Conservation (phyloP, 2,113 vertebrate genomes). For the Siniperca chuatsi region DNA sequence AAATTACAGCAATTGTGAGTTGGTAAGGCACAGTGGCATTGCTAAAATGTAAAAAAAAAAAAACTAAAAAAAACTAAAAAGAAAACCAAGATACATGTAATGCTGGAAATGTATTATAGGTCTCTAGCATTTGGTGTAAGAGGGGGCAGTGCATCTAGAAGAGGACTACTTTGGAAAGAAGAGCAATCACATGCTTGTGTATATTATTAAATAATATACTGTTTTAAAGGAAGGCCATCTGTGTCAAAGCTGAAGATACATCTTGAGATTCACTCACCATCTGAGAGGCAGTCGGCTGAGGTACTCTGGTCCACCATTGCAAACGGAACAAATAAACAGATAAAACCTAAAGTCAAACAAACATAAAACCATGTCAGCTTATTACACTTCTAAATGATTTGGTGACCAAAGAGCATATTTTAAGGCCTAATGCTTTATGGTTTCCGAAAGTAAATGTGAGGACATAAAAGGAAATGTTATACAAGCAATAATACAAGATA, state of each 20-base stretch:
- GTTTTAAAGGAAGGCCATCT: neutral
- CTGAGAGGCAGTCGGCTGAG: conserved; percentile 95
- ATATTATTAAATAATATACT: neutral
- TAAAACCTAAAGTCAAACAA: conserved; percentile 90
- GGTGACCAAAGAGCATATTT: neutral
- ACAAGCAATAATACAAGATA: neutral
- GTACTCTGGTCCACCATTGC: conserved; percentile 98
- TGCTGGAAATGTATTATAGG: neutral
- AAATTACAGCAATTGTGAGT: neutral
- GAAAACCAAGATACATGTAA: neutral
- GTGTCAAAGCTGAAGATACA: neutral
- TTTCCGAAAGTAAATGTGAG: neutral
- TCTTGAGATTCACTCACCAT: conserved; percentile 86
- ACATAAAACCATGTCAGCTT: conserved; percentile 6
- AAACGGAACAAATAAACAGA: conserved; percentile 98
- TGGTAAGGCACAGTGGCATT: neutral
- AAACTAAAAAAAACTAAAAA: neutral
- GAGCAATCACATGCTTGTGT: neutral
- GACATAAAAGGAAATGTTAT: neutral
- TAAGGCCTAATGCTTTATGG: neutral
- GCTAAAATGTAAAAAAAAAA: neutral
- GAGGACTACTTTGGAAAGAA: neutral
- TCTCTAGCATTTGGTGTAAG: neutral
- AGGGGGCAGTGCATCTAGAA: neutral
- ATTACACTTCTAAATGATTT: neutral